Conservation (phyloP, 92 coral and sea anemone genomes). For the Ricordea florida region DNA sequence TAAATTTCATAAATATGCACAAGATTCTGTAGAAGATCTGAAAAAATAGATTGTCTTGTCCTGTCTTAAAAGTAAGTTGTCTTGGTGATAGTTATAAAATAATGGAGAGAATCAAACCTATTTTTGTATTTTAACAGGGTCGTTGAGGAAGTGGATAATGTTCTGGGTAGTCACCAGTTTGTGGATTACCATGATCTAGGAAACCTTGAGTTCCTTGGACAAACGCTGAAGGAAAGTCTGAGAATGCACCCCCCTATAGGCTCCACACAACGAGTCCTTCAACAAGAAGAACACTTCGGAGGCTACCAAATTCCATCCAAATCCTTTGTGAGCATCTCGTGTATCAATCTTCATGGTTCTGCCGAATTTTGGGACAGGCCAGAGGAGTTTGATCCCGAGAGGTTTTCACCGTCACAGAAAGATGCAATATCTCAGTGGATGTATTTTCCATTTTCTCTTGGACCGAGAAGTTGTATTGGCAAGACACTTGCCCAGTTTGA, state of each 20-base stretch:
- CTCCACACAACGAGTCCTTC: slow-evolving; percentile 10
- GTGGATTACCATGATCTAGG: slow-evolving; percentile 79
- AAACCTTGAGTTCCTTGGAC: slow-evolving; percentile 76
- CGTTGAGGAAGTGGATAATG: slow-evolving; percentile 51
- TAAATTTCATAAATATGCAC: too few species aligned
- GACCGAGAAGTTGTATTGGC: slow-evolving; percentile 85
- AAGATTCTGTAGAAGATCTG: too few species aligned
- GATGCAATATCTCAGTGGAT: slow-evolving; percentile 41
- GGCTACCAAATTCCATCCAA: slow-evolving; percentile 64
- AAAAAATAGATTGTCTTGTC: too few species aligned
- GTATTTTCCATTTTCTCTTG: slow-evolving; percentile 78
- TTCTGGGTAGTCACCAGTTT: slow-evolving; percentile 30
- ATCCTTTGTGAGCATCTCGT: not conserved
- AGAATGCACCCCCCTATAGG: slow-evolving; percentile 71
- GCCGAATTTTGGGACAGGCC: slow-evolving; percentile 70
- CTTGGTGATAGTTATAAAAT: too few species aligned
- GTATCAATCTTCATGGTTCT: slow-evolving; percentile 23
- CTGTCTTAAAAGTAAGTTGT: too few species aligned
- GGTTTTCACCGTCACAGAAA: slow-evolving; percentile 52
- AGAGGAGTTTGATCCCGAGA: slow-evolving; percentile 70
- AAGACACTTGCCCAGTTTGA: slow-evolving; percentile 88
- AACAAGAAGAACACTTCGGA: slow-evolving; percentile 44
- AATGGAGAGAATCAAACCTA: not conserved
- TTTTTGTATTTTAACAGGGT: slow-evolving; percentile 18
- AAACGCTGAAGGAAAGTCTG: slow-evolving; percentile 70